phyloP scores from a whole-genome alignment of 2,113 vertebrate genomes.

The Lipotes vexillifer region DNA sequence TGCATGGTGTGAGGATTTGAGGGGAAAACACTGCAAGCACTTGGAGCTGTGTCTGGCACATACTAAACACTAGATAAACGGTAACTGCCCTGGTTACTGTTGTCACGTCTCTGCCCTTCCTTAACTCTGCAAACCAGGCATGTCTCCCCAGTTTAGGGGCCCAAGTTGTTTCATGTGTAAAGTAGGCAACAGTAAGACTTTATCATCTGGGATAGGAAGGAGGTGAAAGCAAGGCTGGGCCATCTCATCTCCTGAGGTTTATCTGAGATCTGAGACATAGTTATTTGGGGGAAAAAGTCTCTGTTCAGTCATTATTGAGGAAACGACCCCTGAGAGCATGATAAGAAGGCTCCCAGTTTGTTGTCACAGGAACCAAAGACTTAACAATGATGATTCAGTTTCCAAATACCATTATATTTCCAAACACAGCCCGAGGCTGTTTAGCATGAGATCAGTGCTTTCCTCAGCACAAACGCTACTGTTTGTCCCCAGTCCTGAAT shows the following conservation, averaged over 20 bases:
- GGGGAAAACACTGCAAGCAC: fast-evolving
- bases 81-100: not conserved
- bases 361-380: fast-evolving
- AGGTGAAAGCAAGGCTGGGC: not conserved
- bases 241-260: not conserved
- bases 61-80: not conserved
- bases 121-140: not conserved
- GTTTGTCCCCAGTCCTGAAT: not conserved
- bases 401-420: not conserved
- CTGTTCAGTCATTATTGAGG: not conserved
- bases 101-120: not conserved
- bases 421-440: not conserved
- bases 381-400: not conserved
- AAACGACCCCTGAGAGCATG: not conserved
- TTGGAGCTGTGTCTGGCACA: not conserved
- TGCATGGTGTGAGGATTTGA: fast-evolving
- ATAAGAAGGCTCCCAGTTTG: fast-evolving
- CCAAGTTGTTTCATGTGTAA: not conserved
- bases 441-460: not conserved
- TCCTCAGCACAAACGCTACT: not conserved
- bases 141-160: not conserved
- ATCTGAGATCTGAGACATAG: not conserved
- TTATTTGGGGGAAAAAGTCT: not conserved
- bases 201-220: not conserved
- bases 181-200: not conserved